Evolutionary conservation across 2,113 vertebrate genomes (phyloP).

Genomic region (Elgaria multicarinata): DNA sequence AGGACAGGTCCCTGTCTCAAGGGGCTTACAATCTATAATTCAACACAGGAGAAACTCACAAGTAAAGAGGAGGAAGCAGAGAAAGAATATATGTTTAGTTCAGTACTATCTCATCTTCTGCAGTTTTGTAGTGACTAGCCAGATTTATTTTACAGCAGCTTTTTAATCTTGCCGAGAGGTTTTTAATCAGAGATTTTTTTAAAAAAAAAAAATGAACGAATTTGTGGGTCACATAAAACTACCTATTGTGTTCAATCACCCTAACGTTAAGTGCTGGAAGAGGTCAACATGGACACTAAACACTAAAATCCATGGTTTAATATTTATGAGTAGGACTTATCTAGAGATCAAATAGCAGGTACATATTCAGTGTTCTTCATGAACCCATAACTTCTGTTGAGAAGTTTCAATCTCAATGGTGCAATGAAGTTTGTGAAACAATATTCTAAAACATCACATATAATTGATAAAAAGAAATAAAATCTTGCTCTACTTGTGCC

Average conservation of each 20-base stretch:
- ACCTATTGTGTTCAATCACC: not conserved
- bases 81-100: not conserved
- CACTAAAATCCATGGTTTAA: constrained; percentile 1
- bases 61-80: not conserved
- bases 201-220: not conserved
- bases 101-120: not conserved
- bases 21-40: not conserved
- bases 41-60: not conserved
- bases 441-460: not conserved
- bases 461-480: not conserved
- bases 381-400: not conserved
- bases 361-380: not conserved
- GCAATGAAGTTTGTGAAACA: not conserved
- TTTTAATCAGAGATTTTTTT: constrained; percentile 19
- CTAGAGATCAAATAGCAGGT: not conserved
- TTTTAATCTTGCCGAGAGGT: not conserved
- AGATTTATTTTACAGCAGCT: constrained; percentile 1
- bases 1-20: not conserved
- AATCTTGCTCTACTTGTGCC: not conserved
- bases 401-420: constrained; percentile 2
- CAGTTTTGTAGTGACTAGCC: not conserved
- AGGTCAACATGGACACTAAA: constrained; percentile 1
- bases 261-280: not conserved
- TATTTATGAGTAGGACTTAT: constrained; percentile 6
- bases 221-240: not conserved